These are phyloP conservation scores for Ephialtes manifestator DNA, from an alignment of 2,888 invertebrate genomes.

Conservation along the genomic window DNA sequence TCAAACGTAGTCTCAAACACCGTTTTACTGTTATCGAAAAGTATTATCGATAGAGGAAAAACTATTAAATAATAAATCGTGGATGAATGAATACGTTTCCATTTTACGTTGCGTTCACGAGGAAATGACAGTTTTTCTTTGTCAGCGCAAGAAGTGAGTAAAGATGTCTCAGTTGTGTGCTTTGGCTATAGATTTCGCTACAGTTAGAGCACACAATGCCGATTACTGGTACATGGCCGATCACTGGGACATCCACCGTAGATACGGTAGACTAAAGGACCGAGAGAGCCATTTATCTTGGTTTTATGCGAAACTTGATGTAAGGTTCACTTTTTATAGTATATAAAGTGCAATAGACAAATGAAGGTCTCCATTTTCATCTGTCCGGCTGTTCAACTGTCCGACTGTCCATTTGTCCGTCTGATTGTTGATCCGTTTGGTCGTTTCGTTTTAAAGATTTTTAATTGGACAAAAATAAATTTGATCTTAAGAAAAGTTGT, in stretches of 20 bases:
- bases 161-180: too few relatives aligned
- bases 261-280: background rate
- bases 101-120: background rate
- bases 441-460: too few relatives aligned
- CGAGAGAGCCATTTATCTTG: background rate
- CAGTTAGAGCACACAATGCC: too few relatives aligned
- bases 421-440: too few relatives aligned
- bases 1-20: background rate
- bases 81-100: background rate
- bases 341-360: background rate
- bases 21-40: background rate
- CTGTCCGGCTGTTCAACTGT: too few relatives aligned
- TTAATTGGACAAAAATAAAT: too few relatives aligned
- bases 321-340: background rate
- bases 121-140: background rate
- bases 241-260: background rate
- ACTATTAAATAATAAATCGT: slow-evolving; percentile 2
- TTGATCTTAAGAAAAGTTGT: background rate
- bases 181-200: background rate
- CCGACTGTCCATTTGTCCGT: too few relatives aligned
- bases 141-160: background rate
- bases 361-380: background rate
- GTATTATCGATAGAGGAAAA: slow-evolving; percentile 7
- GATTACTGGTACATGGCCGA: too few relatives aligned
- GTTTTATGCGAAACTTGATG: background rate